These are phyloP conservation scores for Dipodomys ordii DNA, from an alignment of 2,113 vertebrate genomes.

Conservation along the genomic window DNA sequence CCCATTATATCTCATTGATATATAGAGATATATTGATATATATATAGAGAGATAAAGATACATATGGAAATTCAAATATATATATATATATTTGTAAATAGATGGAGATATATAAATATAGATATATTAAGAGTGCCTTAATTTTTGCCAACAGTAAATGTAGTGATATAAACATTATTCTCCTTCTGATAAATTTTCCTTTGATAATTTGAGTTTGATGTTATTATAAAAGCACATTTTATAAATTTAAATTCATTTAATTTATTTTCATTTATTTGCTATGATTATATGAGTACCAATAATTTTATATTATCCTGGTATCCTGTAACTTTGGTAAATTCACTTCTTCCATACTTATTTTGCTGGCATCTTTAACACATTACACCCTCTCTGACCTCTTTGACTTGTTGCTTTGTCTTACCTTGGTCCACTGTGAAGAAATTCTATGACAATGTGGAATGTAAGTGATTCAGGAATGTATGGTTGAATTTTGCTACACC, in stretches of 20 bases:
- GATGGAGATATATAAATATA: too few species aligned
- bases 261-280: not conserved
- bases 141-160: slow-evolving; percentile 21
- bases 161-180: too few species aligned
- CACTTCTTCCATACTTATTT: not conserved
- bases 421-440: not conserved
- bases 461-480: too few species aligned
- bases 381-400: not conserved
- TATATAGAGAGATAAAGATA: too few species aligned
- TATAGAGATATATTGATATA: too few species aligned
- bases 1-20: not conserved
- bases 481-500: too few species aligned
- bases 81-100: not conserved
- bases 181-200: not conserved
- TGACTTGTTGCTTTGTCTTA: not conserved
- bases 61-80: too few species aligned
- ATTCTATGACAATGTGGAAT: not conserved
- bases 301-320: not conserved
- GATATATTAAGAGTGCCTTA: not conserved
- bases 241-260: not conserved
- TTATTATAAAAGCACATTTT: not conserved
- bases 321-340: not conserved
- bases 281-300: not conserved
- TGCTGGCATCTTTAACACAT: not conserved
- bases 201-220: not conserved